A percentile compares a stretch with the other conserved stretches of the same genome.
Conservation (phyloP, 2,888 invertebrate genomes). For the Agrotis ipsilon region DNA sequence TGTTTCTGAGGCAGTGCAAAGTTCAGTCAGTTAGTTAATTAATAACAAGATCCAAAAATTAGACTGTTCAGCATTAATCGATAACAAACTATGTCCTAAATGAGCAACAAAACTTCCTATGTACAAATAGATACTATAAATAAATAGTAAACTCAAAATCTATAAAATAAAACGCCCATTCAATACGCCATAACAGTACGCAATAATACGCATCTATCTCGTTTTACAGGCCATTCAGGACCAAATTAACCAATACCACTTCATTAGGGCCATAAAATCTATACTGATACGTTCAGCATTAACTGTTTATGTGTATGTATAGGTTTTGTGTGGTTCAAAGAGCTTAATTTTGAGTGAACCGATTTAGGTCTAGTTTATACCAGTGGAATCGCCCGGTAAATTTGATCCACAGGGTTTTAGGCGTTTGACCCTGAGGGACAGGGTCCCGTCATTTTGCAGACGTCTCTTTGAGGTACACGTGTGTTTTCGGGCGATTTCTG, state of each 20-base stretch:
- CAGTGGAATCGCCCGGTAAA: no score
- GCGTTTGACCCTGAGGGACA: no score
- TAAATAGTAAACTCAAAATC: slow-evolving; percentile 18
- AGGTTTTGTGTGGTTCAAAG: not conserved
- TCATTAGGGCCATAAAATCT: slow-evolving; percentile 73
- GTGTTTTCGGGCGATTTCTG: no score
- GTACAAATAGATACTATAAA: not conserved
- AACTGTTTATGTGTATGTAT: not conserved
- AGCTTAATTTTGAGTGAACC: not conserved
- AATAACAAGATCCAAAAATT: no score
- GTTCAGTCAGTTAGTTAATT: no score
- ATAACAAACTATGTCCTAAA: no score
- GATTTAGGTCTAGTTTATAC: no score
- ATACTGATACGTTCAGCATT: slow-evolving; percentile 52
- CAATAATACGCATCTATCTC: slow-evolving; percentile 65
- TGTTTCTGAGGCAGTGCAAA: no score
- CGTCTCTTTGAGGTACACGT: no score
- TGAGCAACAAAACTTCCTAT: not conserved
- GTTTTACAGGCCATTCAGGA: slow-evolving; percentile 70
- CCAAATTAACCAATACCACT: slow-evolving; percentile 75
- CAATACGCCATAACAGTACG: slow-evolving; percentile 57
- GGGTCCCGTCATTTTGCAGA: no score
- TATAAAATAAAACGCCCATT: slow-evolving; percentile 60
- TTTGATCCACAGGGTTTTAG: no score
- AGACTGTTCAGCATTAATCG: not conserved